Conservation (phyloP, 2,888 invertebrate species). For the Dasypolia templi region DNA sequence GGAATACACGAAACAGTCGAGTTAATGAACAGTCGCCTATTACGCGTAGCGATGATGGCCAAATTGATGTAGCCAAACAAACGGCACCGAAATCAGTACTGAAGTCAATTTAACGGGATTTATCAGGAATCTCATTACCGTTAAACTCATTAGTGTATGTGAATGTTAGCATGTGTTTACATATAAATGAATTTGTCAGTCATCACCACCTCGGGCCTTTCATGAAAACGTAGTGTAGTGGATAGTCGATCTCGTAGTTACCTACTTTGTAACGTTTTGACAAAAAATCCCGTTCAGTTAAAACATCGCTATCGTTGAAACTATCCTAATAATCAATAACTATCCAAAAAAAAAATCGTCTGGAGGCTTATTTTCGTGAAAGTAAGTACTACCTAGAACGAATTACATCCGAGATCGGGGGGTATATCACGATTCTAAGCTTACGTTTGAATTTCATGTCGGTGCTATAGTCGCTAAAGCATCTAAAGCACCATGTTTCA, state of each 20-base stretch:
- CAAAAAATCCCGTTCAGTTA: not conserved
- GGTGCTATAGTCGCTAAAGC: no score
- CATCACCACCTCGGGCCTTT: not conserved
- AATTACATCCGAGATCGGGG: no score
- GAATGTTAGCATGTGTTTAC: conserved; percentile 42
- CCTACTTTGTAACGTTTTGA: not conserved
- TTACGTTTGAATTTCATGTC: no score
- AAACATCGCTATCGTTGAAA: not conserved
- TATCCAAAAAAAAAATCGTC: no score
- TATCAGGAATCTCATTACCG: conserved; percentile 73
- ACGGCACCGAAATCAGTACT: conserved; percentile 67
- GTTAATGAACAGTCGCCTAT: conserved; percentile 49
- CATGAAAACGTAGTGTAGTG: not conserved
- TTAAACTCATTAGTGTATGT: conserved; percentile 35
- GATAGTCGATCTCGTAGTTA: not conserved
- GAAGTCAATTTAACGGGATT: conserved; percentile 71
- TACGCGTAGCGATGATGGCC: conserved; percentile 46
- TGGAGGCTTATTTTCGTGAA: no score
- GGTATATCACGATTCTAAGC: no score
- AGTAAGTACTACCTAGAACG: no score
- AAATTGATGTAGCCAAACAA: conserved; percentile 58
- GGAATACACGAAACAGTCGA: conserved; percentile 19
- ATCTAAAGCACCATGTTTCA: no score
- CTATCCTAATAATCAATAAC: not conserved
- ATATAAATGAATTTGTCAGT: conserved; percentile 44